Conservation (phyloP, 2,113 vertebrate genomes). For the Mellivora capensis region DNA sequence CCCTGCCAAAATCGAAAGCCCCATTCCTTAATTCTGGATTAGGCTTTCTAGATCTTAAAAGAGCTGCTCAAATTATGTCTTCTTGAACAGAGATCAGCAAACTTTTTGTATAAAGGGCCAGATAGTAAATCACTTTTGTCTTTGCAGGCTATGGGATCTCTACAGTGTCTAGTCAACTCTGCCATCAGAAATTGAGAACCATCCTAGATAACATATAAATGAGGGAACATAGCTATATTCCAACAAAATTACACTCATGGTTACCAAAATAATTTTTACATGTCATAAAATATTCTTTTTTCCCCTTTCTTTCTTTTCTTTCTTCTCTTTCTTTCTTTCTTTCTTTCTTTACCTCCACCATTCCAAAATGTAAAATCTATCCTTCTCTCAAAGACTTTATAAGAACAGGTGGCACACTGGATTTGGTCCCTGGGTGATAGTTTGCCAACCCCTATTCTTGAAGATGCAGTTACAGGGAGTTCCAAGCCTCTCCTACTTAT, state of each 20-base stretch:
- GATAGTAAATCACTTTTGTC: background rate
- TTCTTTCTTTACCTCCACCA: background rate
- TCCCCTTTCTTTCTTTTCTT: too few relatives aligned
- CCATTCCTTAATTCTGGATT: constrained; percentile 28
- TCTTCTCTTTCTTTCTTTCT: fast-evolving
- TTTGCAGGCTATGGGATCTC: background rate
- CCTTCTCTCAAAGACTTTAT: background rate
- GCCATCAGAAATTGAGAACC: background rate
- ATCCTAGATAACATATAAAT: background rate
- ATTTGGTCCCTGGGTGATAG: background rate
- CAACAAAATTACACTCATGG: background rate
- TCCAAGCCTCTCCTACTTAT: background rate
- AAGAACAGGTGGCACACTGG: background rate
- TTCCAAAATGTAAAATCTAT: background rate
- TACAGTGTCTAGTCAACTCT: background rate
- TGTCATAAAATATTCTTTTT: background rate
- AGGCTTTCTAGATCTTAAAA: constrained; percentile 3
- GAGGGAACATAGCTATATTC: background rate
- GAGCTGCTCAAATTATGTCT: background rate
- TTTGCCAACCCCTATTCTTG: background rate
- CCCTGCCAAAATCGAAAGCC: background rate
- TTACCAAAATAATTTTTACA: background rate
- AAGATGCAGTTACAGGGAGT: background rate
- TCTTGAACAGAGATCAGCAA: background rate
- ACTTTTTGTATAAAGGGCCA: constrained; percentile 20